Base-by-base conservation (phyloP, 2,797 vertebrate genomes). In the Lagocephalus sceleratus region DNA sequence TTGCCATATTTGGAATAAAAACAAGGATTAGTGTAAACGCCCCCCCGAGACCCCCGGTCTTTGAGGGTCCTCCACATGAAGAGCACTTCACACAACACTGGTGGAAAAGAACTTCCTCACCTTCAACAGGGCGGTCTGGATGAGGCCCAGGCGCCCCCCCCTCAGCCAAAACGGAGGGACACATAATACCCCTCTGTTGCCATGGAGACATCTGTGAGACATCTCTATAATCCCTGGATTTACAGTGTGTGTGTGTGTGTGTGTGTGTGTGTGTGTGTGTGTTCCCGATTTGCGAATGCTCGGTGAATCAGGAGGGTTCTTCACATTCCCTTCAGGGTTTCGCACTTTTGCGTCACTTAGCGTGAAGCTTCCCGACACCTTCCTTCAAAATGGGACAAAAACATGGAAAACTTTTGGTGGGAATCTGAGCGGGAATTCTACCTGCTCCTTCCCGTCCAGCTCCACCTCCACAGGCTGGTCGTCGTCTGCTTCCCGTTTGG, bases 381-480 rank as follows among this genome's bases (percentile, higher is more conserved):
- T n/a, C n/a, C 26, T 29, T 47, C 17, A 10, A 0, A 1, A 11
- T n/a, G 17, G 5, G 9, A 15, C 7, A 0, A 26, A 1, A 5
- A 3, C 5, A n/a, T n/a, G n/a, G n/a, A n/a, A n/a, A n/a, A n/a
- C n/a, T n/a, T n/a, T n/a, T n/a, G n/a, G n/a, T n/a, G n/a, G n/a
- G n/a, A n/a, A n/a, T n/a, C n/a, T n/a, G n/a, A n/a, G n/a, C n/a
- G n/a, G n/a, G 2, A 20, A 17, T 49, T 26, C 43, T 77, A 92
- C 96, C 92, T 95, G 82, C 54, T 98, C 95, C 73, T 87, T 91
- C 57, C 92, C 88, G 11, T 88, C 85, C 83, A 98, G 85, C 66
- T 81, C 86, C 80, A 97, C 92, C 39, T 94, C 91, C 0, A 87
- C 51, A 0, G 93, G 88, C 50, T 96, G 91, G 39, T 96, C 94